Evolutionary conservation across 2,113 vertebrate species (phyloP), one percentile per base, ranked within the genome.

Genomic region (Bufo gargarizans): DNA sequence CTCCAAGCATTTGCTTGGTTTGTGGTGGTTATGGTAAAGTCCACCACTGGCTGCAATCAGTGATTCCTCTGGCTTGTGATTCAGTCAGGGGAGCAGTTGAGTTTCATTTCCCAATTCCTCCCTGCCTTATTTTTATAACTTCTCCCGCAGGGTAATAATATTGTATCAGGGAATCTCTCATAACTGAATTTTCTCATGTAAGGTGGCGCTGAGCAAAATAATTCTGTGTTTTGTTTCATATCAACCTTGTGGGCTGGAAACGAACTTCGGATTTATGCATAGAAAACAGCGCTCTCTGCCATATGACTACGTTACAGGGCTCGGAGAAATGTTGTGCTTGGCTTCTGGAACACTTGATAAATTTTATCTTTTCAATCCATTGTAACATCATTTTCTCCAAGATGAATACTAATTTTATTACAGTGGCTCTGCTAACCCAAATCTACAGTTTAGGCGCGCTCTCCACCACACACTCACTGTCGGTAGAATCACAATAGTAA

Each of bases 341-440:
- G 81, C 81, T 50, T 19, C 16, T 49, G 8, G 45, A n/a, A 82
- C 45, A 19, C 2, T 50, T 50, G 59, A 82, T 65, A 47, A n/a
- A n/a, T 82, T 63, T 61, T 67, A 82, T 82, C 81, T 82, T 65
- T 65, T 63, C 4, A 47, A 49, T 82, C 4, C 20, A 82, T 82
- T 47, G 9, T 65, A 14, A 65, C 22, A 50, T 49, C 19, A 47
- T 67, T 82, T 65, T 74, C 4, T 33, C 33, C 33, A 33, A 33
- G 33, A 33, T 33, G 33, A 33, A 33, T 33, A 33, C 33, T 33
- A 33, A 33, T 33, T 33, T 33, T 33, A 33, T 33, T 33, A 33
- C 33, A 33, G 33, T 33, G 33, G 33, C 33, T 33, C 33, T 1
- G 1, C 33, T 33, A 33, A 33, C 33, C 33, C 33, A 33, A 33